A percentile compares a stretch with the other conserved stretches of the same genome.
phyloP scores from a whole-genome alignment of 2,113 vertebrate genomes.

The Tor tambroides region DNA sequence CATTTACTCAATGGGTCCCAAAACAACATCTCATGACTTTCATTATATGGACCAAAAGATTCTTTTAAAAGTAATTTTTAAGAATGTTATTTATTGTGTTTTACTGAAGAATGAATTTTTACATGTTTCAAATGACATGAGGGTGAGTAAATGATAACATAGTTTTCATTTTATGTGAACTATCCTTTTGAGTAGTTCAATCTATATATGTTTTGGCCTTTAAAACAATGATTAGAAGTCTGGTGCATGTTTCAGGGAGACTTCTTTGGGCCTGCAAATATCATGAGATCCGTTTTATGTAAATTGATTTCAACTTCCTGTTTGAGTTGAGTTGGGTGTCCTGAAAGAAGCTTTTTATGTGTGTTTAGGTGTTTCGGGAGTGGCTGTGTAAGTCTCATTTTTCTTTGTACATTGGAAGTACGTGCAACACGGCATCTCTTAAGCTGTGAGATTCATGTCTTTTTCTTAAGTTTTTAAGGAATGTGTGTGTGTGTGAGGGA shows the following conservation, averaged over 20 bases:
- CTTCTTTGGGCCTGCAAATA: neutral
- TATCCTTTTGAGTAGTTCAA: neutral
- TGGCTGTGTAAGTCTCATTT: neutral
- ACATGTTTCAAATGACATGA: neutral
- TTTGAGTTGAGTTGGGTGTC: neutral
- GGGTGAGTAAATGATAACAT: neutral
- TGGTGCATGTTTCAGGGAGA: neutral
- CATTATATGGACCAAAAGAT: neutral
- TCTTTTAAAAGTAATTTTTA: neutral
- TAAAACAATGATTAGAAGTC: neutral
- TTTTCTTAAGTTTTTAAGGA: neutral
- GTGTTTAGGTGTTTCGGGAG: neutral
- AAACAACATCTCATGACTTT: neutral
- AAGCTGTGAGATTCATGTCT: neutral
- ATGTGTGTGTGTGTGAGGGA: neutral
- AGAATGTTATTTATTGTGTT: neutral
- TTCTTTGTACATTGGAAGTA: neutral
- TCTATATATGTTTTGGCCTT: neutral
- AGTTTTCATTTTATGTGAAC: neutral
- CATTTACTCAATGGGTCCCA: neutral
- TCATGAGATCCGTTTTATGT: neutral
- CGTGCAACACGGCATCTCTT: neutral
- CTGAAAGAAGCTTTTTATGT: neutral
- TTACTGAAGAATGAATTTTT: neutral
- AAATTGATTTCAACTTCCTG: neutral